phyloP scores from a whole-genome alignment of 2,888 invertebrate genomes.

The Zele albiditarsus region DNA sequence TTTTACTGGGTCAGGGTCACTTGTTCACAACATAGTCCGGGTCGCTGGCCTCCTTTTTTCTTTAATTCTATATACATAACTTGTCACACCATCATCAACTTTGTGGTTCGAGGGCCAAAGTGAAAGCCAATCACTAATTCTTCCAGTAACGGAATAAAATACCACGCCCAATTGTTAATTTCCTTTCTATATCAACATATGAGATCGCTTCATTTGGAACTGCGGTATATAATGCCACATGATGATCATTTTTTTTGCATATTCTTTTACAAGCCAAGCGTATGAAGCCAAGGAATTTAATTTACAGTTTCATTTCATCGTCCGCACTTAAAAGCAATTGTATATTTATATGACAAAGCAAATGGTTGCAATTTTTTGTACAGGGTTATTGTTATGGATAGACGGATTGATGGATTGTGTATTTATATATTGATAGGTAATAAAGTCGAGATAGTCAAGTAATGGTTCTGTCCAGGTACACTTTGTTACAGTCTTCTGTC shows the following conservation, averaged over 20 bases:
- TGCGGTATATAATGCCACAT: neutral
- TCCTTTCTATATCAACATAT: constrained; percentile 27
- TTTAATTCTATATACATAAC: constrained; percentile 45
- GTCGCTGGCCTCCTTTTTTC: constrained; percentile 64
- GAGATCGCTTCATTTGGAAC: neutral
- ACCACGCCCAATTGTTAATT: constrained; percentile 38
- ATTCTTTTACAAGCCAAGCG: constrained; percentile 26
- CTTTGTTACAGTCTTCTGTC: constrained; percentile 60
- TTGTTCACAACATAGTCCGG: constrained; percentile 53
- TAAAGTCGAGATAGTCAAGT: constrained; percentile 32
- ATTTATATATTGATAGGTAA: constrained; percentile 4
- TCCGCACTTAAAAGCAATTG: constrained; percentile 11
- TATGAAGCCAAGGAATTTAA: neutral
- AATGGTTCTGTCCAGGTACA: constrained; percentile 62
- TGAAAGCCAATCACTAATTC: constrained; percentile 60
- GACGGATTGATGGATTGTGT: constrained; percentile 19
- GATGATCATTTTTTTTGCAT: neutral
- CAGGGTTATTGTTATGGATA: constrained; percentile 31
- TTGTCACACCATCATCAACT: constrained; percentile 48
- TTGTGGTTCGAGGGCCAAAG: constrained; percentile 40
- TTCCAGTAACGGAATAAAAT: constrained; percentile 44
- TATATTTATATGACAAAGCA: neutral
- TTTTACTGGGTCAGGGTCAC: constrained; percentile 66
- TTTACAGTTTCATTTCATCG: constrained; percentile 4
- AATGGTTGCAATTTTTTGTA: neutral